phyloP scores from a whole-genome alignment of 1,140 invertebrate species.

The Camponotus floridanus region DNA sequence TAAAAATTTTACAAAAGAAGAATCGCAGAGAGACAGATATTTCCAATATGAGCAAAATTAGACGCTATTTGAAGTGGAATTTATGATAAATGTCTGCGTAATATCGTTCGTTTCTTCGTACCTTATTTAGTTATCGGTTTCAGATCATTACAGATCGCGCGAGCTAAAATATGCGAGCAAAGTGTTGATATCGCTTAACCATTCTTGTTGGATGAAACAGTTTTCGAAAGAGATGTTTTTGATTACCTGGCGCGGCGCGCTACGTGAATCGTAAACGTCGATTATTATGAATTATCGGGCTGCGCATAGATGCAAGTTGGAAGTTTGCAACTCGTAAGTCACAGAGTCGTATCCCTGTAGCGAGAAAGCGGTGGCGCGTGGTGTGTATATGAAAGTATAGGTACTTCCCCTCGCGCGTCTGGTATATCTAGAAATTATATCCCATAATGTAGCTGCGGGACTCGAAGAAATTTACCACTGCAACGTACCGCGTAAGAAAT shows the following conservation, averaged over 20 bases:
- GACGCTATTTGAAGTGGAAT: neutral
- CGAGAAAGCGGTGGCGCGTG: neutral
- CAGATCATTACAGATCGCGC: neutral
- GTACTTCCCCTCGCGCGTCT: conserved; percentile 4
- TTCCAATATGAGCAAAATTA: neutral
- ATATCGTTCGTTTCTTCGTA: too few relatives aligned
- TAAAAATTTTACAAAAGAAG: too few relatives aligned
- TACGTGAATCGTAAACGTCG: conserved; percentile 62
- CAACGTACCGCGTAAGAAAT: conserved; percentile 55
- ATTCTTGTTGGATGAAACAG: conserved; percentile 24
- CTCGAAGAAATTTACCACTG: conserved; percentile 61
- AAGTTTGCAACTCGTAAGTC: conserved; percentile 63
- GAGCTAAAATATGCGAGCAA: neutral
- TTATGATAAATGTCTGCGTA: neutral
- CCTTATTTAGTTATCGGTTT: neutral
- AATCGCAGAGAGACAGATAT: neutral
- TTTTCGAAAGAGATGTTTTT: conserved; percentile 50
- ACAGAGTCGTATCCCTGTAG: conserved; percentile 54
- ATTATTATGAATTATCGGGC: conserved; percentile 61
- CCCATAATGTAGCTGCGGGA: conserved; percentile 54
- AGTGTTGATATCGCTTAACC: conserved; percentile 29
- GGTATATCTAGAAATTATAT: conserved; percentile 61
- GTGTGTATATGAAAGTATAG: conserved; percentile 53
- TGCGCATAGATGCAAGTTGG: conserved; percentile 56
- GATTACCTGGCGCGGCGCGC: conserved; percentile 43